Base-by-base conservation (phyloP, 2,888 invertebrate genomes). In the Ectemnius lituratus region DNA sequence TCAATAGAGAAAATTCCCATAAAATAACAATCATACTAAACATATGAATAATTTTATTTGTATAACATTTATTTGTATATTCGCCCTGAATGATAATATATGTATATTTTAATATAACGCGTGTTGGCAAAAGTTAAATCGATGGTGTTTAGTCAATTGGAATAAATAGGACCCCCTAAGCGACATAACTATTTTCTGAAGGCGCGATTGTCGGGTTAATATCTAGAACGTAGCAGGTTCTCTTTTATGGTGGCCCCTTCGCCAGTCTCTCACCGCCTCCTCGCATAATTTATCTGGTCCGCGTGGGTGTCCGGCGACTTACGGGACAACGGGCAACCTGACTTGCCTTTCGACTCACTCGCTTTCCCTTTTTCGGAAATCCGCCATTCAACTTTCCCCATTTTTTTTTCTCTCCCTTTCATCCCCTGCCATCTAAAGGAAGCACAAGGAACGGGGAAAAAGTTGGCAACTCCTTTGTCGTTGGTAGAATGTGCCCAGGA, bases 351-450 rank as follows among this genome's bases (percentile, higher is more conserved):
- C 23, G 23, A 23, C 23, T 23, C 73, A 71, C 61, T 70, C 71
- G 79, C 81, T 88, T 88, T 86, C 80, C 90, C 89, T 88, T 90
- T 88, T 89, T 87, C 86, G 88, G 88, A 88, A 88, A 88, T 88
- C 87, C 84, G 85, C 82, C 85, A 73, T 75, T 67, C 47, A 13
- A 47, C 52, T 16, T 28, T 28, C 63, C 63, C 73, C 37, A 62
- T 65, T 70, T 27, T 58, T 57, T 27, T 46, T 45, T 65, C 28
- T 59, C 23, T 70, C 8, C 37, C 73, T 61, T 23, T 62, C 66
- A 4, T 28, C 59, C 18, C 47, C 20, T 23, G 23, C 23, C 23
- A 23, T 0, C 23, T 23, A 23, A 23, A 23, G 23, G 37, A 69
- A 46, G 37, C 52, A 37, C 18, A 20, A 46, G 46, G 60, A 37